phyloP scores from a whole-genome alignment of 1,140 invertebrate genomes.

The Zaprionus africanus region DNA sequence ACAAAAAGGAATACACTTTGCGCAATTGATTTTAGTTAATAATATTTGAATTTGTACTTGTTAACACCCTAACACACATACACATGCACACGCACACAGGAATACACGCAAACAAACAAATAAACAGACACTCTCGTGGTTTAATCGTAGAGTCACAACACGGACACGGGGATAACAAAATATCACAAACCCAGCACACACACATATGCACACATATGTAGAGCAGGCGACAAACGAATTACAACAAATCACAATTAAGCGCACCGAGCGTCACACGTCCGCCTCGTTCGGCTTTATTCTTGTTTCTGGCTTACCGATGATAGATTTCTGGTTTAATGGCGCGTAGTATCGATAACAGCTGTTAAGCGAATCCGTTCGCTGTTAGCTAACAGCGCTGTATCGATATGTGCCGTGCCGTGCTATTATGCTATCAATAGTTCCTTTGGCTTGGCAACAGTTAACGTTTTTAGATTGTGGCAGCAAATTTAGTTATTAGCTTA shows the following conservation, averaged over 20 bases:
- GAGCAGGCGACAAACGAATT: slow-evolving; percentile 42
- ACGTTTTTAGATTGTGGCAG: too few relatives aligned
- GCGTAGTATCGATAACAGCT: slow-evolving; percentile 47
- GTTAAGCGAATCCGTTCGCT: slow-evolving; percentile 17
- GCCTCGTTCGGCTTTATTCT: slow-evolving; percentile 49
- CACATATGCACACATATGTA: slow-evolving; percentile 16
- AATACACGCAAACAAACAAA: slow-evolving; percentile 22
- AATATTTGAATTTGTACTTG: slow-evolving; percentile 42
- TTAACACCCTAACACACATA: slow-evolving; percentile 12
- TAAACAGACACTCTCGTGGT: slow-evolving; percentile 33
- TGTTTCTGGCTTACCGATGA: slow-evolving; percentile 47
- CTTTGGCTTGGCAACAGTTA: background rate
- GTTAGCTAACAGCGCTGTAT: slow-evolving; percentile 7
- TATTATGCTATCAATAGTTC: background rate
- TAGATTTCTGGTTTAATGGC: slow-evolving; percentile 17
- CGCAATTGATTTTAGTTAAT: slow-evolving; percentile 28
- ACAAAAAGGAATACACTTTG: background rate
- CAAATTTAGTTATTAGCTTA: background rate
- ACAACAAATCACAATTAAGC: slow-evolving; percentile 44
- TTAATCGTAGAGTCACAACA: slow-evolving; percentile 37
- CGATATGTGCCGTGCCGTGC: background rate
- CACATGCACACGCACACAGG: slow-evolving; percentile 16
- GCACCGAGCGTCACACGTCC: slow-evolving; percentile 52
- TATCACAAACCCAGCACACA: slow-evolving; percentile 36
- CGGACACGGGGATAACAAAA: slow-evolving; percentile 37